These are phyloP conservation scores for Leucoptera coffeella DNA, from an alignment of 2,888 invertebrate genomes.

Conservation along the genomic window DNA sequence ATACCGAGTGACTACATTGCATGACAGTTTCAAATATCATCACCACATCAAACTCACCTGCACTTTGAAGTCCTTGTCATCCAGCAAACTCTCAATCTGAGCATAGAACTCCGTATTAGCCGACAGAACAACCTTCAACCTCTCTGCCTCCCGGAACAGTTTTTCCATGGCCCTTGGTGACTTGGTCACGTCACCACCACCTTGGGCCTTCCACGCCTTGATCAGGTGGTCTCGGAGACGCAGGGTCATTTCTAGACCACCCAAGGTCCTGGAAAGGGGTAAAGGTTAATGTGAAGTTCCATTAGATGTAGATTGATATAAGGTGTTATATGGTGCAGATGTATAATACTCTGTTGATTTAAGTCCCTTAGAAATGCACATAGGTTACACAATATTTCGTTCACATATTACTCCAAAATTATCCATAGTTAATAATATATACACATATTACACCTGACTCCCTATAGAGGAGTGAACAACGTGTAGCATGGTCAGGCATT, in stretches of 20 bases:
- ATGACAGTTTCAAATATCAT: too few relatives aligned
- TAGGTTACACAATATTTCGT: too few relatives aligned
- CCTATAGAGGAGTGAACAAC: too few relatives aligned
- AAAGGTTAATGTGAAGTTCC: background rate
- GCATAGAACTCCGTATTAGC: constrained; percentile 93
- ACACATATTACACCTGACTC: too few relatives aligned
- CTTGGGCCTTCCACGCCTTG: constrained; percentile 77
- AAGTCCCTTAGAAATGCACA: too few relatives aligned
- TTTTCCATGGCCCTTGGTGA: constrained; percentile 91
- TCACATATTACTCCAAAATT: too few relatives aligned
- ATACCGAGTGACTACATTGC: too few relatives aligned
- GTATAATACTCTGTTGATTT: too few relatives aligned
- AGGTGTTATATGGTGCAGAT: too few relatives aligned
- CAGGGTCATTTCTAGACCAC: constrained; percentile 90
- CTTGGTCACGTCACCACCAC: constrained; percentile 81
- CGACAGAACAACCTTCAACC: constrained; percentile 92
- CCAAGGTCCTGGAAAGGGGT: constrained; percentile 62
- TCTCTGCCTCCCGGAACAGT: constrained; percentile 83
- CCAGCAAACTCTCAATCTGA: constrained; percentile 91
- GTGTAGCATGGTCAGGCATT: too few relatives aligned
- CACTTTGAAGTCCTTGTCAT: constrained; percentile 87
- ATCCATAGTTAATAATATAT: too few relatives aligned
- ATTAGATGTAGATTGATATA: too few relatives aligned
- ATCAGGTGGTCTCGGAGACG: constrained; percentile 87
- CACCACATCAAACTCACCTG: constrained; percentile 74